Conservation (phyloP, 1,140 invertebrate genomes). For the Ganaspis sp. region DNA sequence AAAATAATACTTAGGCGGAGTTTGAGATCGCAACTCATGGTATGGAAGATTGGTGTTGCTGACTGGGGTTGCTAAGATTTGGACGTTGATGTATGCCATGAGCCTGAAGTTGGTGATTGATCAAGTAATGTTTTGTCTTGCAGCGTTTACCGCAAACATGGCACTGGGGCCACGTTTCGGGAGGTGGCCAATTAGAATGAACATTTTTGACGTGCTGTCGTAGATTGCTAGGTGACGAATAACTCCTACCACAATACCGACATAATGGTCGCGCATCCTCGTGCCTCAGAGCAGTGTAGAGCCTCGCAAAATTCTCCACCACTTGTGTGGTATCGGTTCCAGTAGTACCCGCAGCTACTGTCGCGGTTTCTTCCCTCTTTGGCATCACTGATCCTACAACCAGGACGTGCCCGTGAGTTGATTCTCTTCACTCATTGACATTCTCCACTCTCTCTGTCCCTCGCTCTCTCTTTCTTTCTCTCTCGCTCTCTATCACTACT, state of each 20-base stretch:
- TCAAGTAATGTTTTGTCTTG: constrained; percentile 86
- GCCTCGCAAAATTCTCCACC: constrained; percentile 71
- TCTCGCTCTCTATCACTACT: constrained; percentile 30
- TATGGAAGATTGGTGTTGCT: constrained; percentile 59
- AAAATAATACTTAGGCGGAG: constrained; percentile 18
- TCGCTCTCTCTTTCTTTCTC: constrained; percentile 41
- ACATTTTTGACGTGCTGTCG: constrained; percentile 85
- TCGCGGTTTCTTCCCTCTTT: constrained; percentile 72
- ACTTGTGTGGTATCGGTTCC: constrained; percentile 61
- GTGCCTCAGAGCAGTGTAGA: constrained; percentile 69
- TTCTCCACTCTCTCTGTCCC: constrained; percentile 29
- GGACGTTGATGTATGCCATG: constrained; percentile 82
- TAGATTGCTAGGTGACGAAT: constrained; percentile 83
- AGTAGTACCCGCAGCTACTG: constrained; percentile 75
- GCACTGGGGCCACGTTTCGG: constrained; percentile 84
- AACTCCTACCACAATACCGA: constrained; percentile 82
- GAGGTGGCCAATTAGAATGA: constrained; percentile 81
- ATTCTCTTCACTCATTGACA: constrained; percentile 34
- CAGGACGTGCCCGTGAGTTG: constrained; percentile 72
- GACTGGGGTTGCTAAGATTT: constrained; percentile 61
- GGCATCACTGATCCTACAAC: constrained; percentile 76
- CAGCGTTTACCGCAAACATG: constrained; percentile 84
- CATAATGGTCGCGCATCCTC: constrained; percentile 78
- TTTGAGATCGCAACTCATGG: constrained; percentile 61
- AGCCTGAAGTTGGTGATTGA: constrained; percentile 85